Evolutionary conservation across 2,797 vertebrate species (phyloP).

Genomic region (Crax fasciolata): DNA sequence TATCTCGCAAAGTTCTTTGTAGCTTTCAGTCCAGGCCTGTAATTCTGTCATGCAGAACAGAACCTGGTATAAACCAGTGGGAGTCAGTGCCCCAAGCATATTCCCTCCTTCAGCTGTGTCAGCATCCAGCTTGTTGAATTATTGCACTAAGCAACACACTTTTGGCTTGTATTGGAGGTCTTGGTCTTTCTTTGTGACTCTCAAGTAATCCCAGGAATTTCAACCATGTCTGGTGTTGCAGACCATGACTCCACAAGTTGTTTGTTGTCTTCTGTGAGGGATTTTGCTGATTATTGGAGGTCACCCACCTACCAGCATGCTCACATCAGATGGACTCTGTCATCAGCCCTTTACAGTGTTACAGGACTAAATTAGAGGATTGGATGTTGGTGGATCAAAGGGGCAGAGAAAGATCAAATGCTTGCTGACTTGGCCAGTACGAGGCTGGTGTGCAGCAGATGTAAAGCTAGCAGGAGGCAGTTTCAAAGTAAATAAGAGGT

Average conservation of each 20-base stretch:
- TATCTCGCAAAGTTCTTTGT: neutral
- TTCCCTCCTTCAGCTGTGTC: neutral
- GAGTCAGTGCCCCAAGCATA: neutral
- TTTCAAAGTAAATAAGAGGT: slow-evolving; percentile 37
- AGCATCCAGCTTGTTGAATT: neutral
- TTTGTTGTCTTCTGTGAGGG: neutral
- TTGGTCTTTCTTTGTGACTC: neutral
- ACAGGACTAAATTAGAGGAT: neutral
- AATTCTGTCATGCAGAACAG: neutral
- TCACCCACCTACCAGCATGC: neutral
- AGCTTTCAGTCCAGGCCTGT: neutral
- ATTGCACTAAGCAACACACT: neutral
- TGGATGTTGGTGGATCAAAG: neutral
- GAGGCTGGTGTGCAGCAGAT: neutral
- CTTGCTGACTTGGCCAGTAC: neutral
- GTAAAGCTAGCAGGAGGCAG: neutral
- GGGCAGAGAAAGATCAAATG: neutral
- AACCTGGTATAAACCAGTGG: neutral
- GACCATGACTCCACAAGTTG: neutral
- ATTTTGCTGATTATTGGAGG: slow-evolving; percentile 5
- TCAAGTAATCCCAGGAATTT: neutral
- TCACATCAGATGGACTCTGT: neutral
- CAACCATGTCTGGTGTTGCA: neutral
- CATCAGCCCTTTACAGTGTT: neutral
- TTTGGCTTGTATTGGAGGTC: neutral